phyloP scores from a whole-genome alignment of 2,888 invertebrate genomes.

The Chrysolina haemoptera region DNA sequence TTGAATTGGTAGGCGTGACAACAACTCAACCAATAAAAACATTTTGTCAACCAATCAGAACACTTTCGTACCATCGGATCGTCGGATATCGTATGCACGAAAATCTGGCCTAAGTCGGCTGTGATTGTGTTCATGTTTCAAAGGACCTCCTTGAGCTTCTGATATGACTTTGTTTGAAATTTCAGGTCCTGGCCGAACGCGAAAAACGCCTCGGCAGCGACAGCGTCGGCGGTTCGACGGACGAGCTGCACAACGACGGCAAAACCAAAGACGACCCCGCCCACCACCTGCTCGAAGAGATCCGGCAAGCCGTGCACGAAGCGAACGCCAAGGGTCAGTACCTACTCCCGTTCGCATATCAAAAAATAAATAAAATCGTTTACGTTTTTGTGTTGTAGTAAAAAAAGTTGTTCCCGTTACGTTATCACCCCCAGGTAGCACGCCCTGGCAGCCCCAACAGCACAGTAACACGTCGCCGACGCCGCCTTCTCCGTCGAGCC shows the following conservation, averaged over 20 bases:
- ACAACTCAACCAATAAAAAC: no score
- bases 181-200: conserved; percentile 81
- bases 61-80: no score
- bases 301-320: conserved; percentile 89
- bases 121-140: no score
- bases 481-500: conserved; percentile 77
- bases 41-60: no score
- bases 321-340: conserved; percentile 86
- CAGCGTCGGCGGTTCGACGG: conserved; percentile 73
- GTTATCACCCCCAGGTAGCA: conserved; percentile 76
- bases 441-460: conserved; percentile 75
- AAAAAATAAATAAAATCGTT: conserved; percentile 11
- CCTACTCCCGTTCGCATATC: neutral
- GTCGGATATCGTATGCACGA: no score
- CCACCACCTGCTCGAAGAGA: conserved; percentile 90
- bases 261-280: conserved; percentile 75
- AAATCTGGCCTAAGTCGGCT: no score
- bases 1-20: no score
- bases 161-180: neutral
- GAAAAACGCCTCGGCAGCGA: conserved; percentile 79
- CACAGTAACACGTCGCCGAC: conserved; percentile 68
- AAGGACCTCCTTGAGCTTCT: no score
- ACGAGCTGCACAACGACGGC: conserved; percentile 76
- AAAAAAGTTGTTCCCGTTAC: conserved; percentile 79
- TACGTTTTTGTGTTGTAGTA: conserved; percentile 68